phyloP scores from a whole-genome alignment of 2,113 vertebrate genomes.

The Channa maculata region DNA sequence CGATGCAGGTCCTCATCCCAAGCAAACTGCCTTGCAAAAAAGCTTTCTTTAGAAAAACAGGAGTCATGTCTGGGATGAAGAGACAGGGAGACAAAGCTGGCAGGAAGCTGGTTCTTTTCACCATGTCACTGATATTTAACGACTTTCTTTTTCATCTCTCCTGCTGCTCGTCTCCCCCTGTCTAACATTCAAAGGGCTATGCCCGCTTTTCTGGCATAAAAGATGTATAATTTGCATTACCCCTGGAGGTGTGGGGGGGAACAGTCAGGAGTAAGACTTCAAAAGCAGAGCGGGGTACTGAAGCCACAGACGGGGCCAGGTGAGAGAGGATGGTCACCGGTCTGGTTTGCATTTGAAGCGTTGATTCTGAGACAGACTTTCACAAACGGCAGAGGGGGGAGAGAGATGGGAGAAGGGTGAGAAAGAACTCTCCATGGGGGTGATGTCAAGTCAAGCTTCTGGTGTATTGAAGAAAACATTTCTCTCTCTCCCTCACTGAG shows the following conservation, averaged over 20 bases:
- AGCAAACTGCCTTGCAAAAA: constrained; percentile 64
- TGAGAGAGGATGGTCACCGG: constrained; percentile 71
- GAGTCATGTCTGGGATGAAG: constrained; percentile 47
- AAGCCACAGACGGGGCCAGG: constrained; percentile 70
- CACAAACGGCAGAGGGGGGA: constrained; percentile 38
- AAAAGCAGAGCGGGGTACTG: constrained; percentile 62
- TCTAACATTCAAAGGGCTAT: constrained; percentile 21
- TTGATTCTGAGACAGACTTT: constrained; percentile 76
- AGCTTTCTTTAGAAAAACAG: constrained; percentile 55
- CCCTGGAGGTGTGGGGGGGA: constrained; percentile 37
- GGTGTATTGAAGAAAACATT: constrained; percentile 78
- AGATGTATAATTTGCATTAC: constrained; percentile 53
- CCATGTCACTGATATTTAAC: constrained; percentile 64
- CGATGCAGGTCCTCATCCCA: constrained; percentile 30
- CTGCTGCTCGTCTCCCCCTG: constrained; percentile 35
- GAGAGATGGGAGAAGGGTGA: constrained; percentile 42
- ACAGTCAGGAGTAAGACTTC: constrained; percentile 58
- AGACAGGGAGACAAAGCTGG: constrained; percentile 29
- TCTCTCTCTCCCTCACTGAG: constrained; percentile 32
- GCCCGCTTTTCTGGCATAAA: constrained; percentile 25
- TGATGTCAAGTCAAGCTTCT: constrained; percentile 75
- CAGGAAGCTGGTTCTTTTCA: constrained; percentile 69
- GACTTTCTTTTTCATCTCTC: constrained; percentile 53
- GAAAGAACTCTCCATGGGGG: constrained; percentile 64
- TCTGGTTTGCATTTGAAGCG: constrained; percentile 87